A percentile compares a stretch with the other conserved stretches of the same genome.
phyloP scores from a whole-genome alignment of 2,888 invertebrate species.

The Trissolcus brochymenae region DNA sequence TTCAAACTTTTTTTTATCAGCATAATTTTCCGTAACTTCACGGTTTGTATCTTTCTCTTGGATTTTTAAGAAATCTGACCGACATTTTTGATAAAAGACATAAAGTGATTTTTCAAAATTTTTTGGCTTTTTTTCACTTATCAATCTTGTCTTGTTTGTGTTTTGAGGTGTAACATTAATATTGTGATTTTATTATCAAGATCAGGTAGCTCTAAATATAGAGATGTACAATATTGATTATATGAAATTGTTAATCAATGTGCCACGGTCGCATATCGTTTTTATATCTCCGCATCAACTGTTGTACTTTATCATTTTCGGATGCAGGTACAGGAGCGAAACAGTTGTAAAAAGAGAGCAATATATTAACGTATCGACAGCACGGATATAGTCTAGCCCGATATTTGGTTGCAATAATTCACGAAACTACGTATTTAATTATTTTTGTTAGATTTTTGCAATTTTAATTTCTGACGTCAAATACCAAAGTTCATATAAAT shows the following conservation, averaged over 20 bases:
- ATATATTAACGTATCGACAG: slow-evolving; percentile 1
- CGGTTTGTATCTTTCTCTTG: neutral
- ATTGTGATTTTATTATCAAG: neutral
- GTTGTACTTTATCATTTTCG: neutral
- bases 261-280: too few relatives aligned
- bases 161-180: neutral
- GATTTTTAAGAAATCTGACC: neutral
- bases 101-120: neutral
- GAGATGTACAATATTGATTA: too few relatives aligned
- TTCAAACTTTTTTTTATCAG: neutral
- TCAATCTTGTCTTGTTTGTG: neutral
- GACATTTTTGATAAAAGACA: neutral
- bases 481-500: too few relatives aligned
- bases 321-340: neutral
- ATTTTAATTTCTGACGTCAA: too few relatives aligned
- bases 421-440: too few relatives aligned
- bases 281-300: neutral
- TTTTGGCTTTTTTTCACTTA: neutral
- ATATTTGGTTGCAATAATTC: too few relatives aligned
- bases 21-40: neutral
- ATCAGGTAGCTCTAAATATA: too few relatives aligned
- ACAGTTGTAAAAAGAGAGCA: neutral
- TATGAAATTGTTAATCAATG: too few relatives aligned
- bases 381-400: neutral
- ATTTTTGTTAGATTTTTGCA: too few relatives aligned